Evolutionary conservation across 2,888 invertebrate genomes (phyloP), one percentile per base, ranked within the genome.

Genomic region (Lampropteryx suffumata): DNA sequence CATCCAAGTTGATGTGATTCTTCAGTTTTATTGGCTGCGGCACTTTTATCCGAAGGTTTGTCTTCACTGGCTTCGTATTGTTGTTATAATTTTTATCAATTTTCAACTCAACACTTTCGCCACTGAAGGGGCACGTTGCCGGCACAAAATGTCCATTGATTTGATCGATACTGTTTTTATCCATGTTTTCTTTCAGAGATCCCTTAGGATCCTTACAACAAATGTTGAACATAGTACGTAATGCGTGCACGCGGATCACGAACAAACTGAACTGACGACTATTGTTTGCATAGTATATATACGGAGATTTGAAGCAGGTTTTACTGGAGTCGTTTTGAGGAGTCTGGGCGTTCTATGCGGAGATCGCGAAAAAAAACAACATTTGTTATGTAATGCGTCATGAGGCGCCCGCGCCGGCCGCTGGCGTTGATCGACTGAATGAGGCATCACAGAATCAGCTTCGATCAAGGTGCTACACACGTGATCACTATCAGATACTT

Each of bases 21-120:
- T 76, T 80, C 67, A 90, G 62, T 55, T 72, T 76, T 44, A 88
- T 67, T 3, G 88, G 84, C 29, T 80, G 83, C n/a, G 82, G 77
- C 56, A 89, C 81, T 71, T 84, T 85, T 4, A 90, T 66, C 12
- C 79, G 76, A 33, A 88, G 71, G 36, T 76, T 77, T 1, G 79
- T 75, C 57, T 84, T 88, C 57, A 66, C 73, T 47, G 67, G 47
- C 45, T 75, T 82, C 7, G 51, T 43, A 39, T 48, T 57, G 13
- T 49, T 59, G 35, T 77, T 63, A 37, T 73, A 69, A 57, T 63
- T 64, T 35, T 77, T 62, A 39, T 73, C 70, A 57, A 63, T 64
- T 54, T 71, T 75, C 26, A 71, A 59, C 50, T 72, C 69, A 40
- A 50, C 77, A 80, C 79, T 78, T 55, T 65, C 75, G 76, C 75